These are phyloP conservation scores for Sarcoramphus papa DNA, from an alignment of 2,797 vertebrate genomes.

Conservation along the genomic window DNA sequence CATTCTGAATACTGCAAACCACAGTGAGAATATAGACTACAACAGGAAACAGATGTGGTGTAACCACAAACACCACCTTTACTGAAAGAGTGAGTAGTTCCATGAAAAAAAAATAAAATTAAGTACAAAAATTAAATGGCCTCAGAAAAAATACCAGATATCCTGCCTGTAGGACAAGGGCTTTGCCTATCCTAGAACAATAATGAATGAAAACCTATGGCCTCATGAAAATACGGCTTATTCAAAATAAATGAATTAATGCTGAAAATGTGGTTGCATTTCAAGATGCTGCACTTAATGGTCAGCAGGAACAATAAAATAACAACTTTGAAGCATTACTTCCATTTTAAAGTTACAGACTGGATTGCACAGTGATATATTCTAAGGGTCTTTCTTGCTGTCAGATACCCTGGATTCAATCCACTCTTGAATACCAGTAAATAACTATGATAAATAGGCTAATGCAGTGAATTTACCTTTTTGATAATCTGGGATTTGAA, in stretches of 20 bases:
- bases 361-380: not conserved
- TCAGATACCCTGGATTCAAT: not conserved
- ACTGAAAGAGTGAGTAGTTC: not conserved
- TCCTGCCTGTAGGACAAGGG: not conserved
- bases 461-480: not conserved
- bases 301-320: not conserved
- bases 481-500: not conserved
- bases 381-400: not conserved
- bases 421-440: not conserved
- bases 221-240: not conserved
- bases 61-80: slow-evolving; percentile 56
- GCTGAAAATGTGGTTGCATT: not conserved
- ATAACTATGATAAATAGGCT: not conserved
- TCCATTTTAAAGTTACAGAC: not conserved
- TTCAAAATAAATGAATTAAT: not conserved
- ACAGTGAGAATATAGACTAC: slow-evolving; percentile 75
- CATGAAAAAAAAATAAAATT: not conserved
- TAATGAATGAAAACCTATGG: not conserved
- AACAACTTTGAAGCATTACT: not conserved
- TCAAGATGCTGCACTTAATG: not conserved
- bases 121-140: not conserved
- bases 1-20: slow-evolving; percentile 80
- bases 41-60: slow-evolving; percentile 82
- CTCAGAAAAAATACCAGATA: not conserved
- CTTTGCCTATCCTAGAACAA: not conserved